phyloP scores from a whole-genome alignment of 2,113 vertebrate genomes.

The Brachypodius melanocephalos region DNA sequence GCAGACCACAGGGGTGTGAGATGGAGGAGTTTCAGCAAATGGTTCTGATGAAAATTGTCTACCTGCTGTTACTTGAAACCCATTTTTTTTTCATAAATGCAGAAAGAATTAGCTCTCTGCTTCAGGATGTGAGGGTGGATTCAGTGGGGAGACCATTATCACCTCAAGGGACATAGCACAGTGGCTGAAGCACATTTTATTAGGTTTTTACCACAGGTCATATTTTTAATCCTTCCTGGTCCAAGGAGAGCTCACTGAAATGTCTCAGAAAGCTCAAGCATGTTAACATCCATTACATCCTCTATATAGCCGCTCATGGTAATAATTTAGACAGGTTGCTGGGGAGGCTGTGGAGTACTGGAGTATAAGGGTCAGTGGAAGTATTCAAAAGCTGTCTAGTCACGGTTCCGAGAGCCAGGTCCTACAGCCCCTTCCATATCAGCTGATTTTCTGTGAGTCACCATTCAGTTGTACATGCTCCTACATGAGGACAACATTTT shows the following conservation, averaged over 20 bases:
- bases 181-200: neutral
- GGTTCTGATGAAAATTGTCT: neutral
- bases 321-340: neutral
- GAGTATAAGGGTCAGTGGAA: neutral
- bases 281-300: neutral
- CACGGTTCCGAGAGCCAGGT: neutral
- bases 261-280: neutral
- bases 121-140: neutral
- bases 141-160: neutral
- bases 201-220: neutral
- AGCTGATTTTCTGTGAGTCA: fast-evolving
- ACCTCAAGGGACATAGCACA: neutral
- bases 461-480: neutral
- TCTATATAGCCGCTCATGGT: neutral
- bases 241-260: neutral
- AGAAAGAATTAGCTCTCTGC: neutral
- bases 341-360: neutral
- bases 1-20: neutral
- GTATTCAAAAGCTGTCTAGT: neutral
- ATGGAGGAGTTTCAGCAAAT: neutral
- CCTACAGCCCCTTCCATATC: neutral
- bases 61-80: neutral
- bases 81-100: neutral
- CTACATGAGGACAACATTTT: fast-evolving
- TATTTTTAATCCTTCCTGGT: neutral